Percentiles rank a stretch among this genome's conserved stretches.
Evolutionary conservation across 2,888 invertebrate species (phyloP).

Genomic region (Tipula confusa): DNA sequence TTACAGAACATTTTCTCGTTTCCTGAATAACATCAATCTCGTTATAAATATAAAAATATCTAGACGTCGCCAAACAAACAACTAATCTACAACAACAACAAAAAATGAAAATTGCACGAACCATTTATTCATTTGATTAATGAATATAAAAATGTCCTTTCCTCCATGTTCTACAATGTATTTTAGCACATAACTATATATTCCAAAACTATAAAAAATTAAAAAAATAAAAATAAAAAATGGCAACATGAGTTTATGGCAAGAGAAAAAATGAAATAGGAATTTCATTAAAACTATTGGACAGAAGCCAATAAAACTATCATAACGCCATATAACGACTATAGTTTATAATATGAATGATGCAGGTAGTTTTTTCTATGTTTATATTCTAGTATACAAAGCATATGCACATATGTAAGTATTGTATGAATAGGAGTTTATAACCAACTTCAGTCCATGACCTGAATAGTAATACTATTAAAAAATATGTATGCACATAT

Average conservation of each 20-base stretch:
- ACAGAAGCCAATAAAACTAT: background rate
- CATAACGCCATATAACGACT: background rate
- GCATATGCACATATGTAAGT: background rate
- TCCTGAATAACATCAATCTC: background rate
- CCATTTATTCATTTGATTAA: background rate
- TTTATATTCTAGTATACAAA: background rate
- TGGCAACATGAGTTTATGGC: background rate
- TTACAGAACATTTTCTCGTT: background rate
- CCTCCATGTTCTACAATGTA: background rate
- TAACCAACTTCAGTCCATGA: background rate
- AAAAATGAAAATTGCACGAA: background rate
- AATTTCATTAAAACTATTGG: background rate
- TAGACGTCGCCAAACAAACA: background rate
- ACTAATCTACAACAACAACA: background rate
- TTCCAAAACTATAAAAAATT: background rate
- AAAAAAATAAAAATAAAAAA: too few species aligned
- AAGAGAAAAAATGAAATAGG: background rate
- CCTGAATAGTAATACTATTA: background rate
- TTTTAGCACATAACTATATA: background rate
- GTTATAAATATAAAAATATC: too few species aligned
- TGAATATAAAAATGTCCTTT: background rate
- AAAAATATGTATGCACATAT: background rate
- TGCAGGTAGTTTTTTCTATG: background rate
- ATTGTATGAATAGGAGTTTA: background rate
- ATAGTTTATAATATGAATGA: background rate